Percentiles rank a stretch among this genome's conserved stretches.
Evolutionary conservation across 2,888 invertebrate genomes (phyloP).

Genomic region (Caenorhabditis panamensis): DNA sequence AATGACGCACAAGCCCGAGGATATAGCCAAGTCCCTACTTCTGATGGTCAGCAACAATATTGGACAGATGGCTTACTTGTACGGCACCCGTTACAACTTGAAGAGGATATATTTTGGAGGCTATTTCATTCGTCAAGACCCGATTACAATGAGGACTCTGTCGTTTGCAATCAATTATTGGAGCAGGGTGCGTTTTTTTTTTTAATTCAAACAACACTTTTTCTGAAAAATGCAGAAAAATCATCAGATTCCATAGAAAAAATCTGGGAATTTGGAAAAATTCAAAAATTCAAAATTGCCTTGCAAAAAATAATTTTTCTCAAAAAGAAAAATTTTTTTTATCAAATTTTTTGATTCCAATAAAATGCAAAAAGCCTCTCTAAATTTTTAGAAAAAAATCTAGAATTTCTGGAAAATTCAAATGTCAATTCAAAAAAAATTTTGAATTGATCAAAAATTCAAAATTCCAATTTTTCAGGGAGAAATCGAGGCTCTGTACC

Average conservation of each 20-base stretch:
- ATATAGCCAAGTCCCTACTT: constrained; percentile 85
- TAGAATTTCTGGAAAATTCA: neutral
- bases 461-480: constrained; percentile 81
- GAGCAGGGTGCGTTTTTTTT: constrained; percentile 84
- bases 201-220: too few species aligned
- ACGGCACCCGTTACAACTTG: constrained; percentile 86
- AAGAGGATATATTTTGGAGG: constrained; percentile 87
- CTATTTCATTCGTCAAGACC: constrained; percentile 87
- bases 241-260: too few species aligned
- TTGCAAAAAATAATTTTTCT: too few species aligned
- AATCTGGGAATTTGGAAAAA: too few species aligned
- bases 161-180: constrained; percentile 86
- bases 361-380: neutral
- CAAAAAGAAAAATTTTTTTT: constrained; percentile 9
- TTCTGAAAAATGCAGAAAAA: too few species aligned
- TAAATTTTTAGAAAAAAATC: neutral
- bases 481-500: constrained; percentile 85
- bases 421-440: neutral
- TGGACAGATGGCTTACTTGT: constrained; percentile 86
- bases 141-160: constrained; percentile 86
- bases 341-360: too few species aligned
- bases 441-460: neutral
- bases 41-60: constrained; percentile 87
- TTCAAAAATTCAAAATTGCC: too few species aligned
- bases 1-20: constrained; percentile 57